A percentile compares a stretch with the other conserved stretches of the same genome.
phyloP scores from a whole-genome alignment of 2,888 invertebrate genomes.

The Synanthedon tipuliformis region DNA sequence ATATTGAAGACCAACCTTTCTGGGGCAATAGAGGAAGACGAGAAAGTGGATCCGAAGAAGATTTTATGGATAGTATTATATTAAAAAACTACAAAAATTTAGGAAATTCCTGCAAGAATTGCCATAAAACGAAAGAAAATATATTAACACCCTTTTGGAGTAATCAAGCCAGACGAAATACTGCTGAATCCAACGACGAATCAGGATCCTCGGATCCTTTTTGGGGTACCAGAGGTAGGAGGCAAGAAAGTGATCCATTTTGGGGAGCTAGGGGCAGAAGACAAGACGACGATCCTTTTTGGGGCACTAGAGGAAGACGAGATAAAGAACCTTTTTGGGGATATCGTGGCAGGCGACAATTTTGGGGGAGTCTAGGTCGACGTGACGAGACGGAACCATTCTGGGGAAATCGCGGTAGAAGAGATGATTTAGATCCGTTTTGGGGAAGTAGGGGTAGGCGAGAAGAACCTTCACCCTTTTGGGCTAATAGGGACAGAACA shows the following conservation, averaged over 20 bases:
- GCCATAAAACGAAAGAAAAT: constrained; percentile 24
- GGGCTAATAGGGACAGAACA: constrained; percentile 15
- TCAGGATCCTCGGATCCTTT: constrained; percentile 17
- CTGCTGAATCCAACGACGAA: constrained; percentile 16
- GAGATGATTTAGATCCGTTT: constrained; percentile 23
- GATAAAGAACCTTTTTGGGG: constrained; percentile 20
- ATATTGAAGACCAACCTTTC: constrained; percentile 36
- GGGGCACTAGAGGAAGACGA: constrained; percentile 23
- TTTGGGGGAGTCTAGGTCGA: constrained; percentile 32
- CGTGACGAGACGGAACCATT: constrained; percentile 27
- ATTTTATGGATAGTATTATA: constrained; percentile 13
- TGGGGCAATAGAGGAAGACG: constrained; percentile 53
- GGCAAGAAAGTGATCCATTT: constrained; percentile 15
- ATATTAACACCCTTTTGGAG: constrained; percentile 39
- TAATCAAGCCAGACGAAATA: constrained; percentile 23
- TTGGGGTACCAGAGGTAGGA: constrained; percentile 29
- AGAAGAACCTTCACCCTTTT: constrained; percentile 19
- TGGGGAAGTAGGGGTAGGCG: constrained; percentile 25
- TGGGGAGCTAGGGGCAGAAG: constrained; percentile 24
- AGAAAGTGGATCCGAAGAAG: constrained; percentile 29
- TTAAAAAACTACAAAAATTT: constrained; percentile 8
- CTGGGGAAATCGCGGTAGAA: constrained; percentile 46
- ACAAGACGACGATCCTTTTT: constrained; percentile 20
- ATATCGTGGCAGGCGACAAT: constrained; percentile 23
- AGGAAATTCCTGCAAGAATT: constrained; percentile 18